These are phyloP conservation scores for Bombus impatiens DNA, from an alignment of 1,140 invertebrate genomes.

Conservation along the genomic window DNA sequence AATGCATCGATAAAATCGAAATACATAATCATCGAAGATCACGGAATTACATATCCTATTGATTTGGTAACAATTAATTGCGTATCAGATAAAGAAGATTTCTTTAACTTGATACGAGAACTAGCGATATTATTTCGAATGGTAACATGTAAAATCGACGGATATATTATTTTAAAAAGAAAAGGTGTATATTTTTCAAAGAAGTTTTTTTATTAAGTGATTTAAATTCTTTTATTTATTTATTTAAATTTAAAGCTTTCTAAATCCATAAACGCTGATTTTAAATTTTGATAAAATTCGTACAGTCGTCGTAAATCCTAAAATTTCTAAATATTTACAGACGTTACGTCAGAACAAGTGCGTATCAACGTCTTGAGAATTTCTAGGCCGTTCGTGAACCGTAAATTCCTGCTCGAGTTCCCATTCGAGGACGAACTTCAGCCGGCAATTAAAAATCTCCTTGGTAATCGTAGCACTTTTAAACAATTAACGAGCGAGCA, in stretches of 20 bases:
- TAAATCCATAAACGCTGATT: background rate
- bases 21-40: too few relatives aligned
- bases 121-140: too few relatives aligned
- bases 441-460: constrained; percentile 30
- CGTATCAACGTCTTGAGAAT: background rate
- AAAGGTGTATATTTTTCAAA: too few relatives aligned
- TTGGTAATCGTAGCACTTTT: constrained; percentile 30
- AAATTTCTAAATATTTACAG: background rate
- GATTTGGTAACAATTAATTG: background rate
- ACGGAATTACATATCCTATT: too few relatives aligned
- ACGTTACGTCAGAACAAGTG: background rate
- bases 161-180: too few relatives aligned
- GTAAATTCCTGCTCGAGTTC: background rate
- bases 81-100: background rate
- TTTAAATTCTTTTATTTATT: too few relatives aligned
- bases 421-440: background rate
- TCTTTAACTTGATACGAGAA: background rate
- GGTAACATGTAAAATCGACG: too few relatives aligned
- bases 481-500: constrained; percentile 22
- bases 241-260: too few relatives aligned
- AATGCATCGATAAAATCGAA: too few relatives aligned
- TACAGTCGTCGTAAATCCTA: too few relatives aligned
- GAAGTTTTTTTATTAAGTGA: too few relatives aligned
- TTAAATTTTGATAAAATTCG: too few relatives aligned
- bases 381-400: background rate